Evolutionary conservation across 2,797 vertebrate species (phyloP).

Genomic region (Chromis chromis): DNA sequence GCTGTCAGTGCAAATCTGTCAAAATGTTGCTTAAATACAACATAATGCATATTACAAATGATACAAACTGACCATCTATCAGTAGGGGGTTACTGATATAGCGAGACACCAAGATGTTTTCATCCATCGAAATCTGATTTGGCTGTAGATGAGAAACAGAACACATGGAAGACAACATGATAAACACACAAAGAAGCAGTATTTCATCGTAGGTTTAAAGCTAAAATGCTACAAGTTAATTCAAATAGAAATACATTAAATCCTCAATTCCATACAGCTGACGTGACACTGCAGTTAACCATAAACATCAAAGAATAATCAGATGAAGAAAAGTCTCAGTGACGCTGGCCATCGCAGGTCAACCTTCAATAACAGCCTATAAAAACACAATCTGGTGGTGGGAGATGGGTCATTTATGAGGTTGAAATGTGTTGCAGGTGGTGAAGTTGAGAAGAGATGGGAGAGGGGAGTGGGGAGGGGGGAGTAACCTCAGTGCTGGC

Average conservation of each 20-base stretch:
- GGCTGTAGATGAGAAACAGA: constrained; percentile 83
- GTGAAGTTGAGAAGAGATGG: constrained; percentile 78
- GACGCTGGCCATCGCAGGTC: constrained; percentile 65
- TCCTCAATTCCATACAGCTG: constrained; percentile 44
- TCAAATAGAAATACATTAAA: constrained; percentile 40
- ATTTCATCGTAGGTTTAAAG: constrained; percentile 19
- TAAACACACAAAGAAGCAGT: constrained; percentile 14
- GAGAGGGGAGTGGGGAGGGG: constrained; percentile 31
- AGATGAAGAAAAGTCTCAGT: constrained; percentile 48
- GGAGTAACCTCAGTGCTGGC: constrained; percentile 81
- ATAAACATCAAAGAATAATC: constrained; percentile 63
- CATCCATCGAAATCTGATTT: constrained; percentile 93
- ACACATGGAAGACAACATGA: constrained; percentile 21
- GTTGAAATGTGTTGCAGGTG: constrained; percentile 90
- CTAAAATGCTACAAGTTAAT: constrained; percentile 14
- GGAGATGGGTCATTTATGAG: constrained; percentile 87
- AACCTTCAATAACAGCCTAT: constrained; percentile 71
- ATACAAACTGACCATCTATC: constrained; percentile 90
- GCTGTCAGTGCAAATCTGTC: neutral
- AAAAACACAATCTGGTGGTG: constrained; percentile 78
- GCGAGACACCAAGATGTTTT: constrained; percentile 95
- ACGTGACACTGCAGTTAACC: constrained; percentile 48
- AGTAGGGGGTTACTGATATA: constrained; percentile 96
- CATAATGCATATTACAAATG: neutral
- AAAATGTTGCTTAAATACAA: neutral